Conservation (phyloP, 2,113 vertebrate species). For the Oriolus oriolus region DNA sequence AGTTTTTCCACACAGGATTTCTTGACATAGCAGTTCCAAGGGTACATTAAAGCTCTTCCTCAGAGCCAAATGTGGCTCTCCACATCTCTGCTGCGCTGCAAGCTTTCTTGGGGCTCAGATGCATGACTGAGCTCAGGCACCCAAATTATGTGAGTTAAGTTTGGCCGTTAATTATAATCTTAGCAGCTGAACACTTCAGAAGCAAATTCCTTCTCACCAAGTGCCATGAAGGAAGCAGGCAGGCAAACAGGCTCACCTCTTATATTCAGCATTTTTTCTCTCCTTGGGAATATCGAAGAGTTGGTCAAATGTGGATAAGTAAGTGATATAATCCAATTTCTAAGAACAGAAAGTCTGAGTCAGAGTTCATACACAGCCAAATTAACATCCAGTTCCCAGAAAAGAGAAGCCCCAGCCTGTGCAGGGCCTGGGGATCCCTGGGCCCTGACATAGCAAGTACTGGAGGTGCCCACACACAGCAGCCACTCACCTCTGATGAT, state of each 20-base stretch:
- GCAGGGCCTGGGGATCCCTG: background rate
- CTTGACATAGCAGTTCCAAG: background rate
- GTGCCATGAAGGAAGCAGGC: background rate
- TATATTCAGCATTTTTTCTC: conserved; percentile 95
- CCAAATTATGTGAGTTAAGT: background rate
- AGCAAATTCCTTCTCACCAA: background rate
- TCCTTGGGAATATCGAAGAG: conserved; percentile 98
- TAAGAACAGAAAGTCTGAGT: conserved; percentile 34
- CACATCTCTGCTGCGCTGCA: background rate
- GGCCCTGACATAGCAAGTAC: background rate
- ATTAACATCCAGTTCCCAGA: background rate
- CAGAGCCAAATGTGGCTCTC: background rate
- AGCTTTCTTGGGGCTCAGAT: background rate
- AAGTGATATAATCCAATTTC: conserved; percentile 96
- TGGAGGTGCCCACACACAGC: background rate
- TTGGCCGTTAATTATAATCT: background rate
- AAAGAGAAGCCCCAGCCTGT: background rate
- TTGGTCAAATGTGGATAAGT: conserved; percentile 94
- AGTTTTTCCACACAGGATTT: background rate
- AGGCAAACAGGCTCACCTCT: conserved; percentile 74
- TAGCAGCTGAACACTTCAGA: background rate
- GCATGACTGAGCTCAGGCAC: background rate
- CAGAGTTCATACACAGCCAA: background rate
- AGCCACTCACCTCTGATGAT: conserved; percentile 78
- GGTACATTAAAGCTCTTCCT: background rate